These are phyloP conservation scores for Drosophila grimshawi DNA, from an alignment of 1,140 invertebrate species.

Conservation along the genomic window DNA sequence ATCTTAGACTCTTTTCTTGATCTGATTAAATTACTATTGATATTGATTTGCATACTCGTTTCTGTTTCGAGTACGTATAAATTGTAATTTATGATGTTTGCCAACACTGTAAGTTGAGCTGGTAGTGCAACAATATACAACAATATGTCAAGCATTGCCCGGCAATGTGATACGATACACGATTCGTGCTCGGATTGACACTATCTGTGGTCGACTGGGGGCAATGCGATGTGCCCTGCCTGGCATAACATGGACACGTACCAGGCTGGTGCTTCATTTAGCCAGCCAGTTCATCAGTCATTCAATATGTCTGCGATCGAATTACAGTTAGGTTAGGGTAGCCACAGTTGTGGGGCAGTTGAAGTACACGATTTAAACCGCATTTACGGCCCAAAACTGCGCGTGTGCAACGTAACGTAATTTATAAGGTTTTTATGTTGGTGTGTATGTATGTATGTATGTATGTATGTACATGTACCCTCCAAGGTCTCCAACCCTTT, in stretches of 20 bases:
- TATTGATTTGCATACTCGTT: no score
- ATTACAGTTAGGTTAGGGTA: constrained; percentile 59
- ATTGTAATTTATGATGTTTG: background rate
- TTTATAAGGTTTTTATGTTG: constrained; percentile 17
- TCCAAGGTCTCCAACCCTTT: background rate
- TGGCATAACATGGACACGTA: background rate
- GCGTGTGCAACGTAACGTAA: constrained; percentile 17
- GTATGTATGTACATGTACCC: background rate
- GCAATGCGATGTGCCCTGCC: background rate
- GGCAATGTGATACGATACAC: background rate
- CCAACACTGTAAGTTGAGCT: background rate
- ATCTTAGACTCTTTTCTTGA: no score
- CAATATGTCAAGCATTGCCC: background rate
- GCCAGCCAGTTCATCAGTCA: constrained; percentile 49
- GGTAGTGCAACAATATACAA: background rate
- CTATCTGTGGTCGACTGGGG: constrained; percentile 1
- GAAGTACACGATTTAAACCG: constrained; percentile 16
- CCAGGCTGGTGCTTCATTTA: constrained; percentile 13
- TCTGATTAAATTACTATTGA: no score
- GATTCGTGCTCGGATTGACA: background rate
- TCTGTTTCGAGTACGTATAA: no score
- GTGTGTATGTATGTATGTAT: no score
- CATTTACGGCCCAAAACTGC: constrained; percentile 4
- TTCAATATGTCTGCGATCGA: constrained; percentile 47
- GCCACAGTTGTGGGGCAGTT: background rate